phyloP scores from a whole-genome alignment of 2,113 vertebrate genomes.

The Sprattus sprattus region DNA sequence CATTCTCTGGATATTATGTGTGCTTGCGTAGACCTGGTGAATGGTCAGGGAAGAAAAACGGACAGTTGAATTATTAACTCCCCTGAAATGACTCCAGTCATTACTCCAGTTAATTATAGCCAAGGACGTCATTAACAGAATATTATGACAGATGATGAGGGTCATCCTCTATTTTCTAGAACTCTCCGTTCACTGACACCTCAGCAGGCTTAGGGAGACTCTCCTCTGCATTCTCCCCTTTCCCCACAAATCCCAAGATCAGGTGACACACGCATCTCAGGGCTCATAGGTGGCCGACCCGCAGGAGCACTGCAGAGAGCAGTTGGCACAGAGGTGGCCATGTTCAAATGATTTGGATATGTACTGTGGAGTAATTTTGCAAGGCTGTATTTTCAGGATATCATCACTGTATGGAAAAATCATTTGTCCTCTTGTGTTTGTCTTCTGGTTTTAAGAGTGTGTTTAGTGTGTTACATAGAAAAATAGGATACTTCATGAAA shows the following conservation, averaged over 20 bases:
- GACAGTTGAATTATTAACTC: slow-evolving; percentile 47
- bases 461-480: too few species aligned
- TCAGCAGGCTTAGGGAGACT: slow-evolving; percentile 13
- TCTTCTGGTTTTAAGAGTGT: too few species aligned
- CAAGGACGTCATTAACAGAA: slow-evolving; percentile 40
- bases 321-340: background rate
- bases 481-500: too few species aligned
- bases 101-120: slow-evolving; percentile 48
- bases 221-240: background rate
- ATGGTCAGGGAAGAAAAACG: slow-evolving; percentile 33
- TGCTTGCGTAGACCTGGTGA: slow-evolving; percentile 17
- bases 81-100: slow-evolving; percentile 35
- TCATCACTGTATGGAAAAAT: background rate
- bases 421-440: background rate
- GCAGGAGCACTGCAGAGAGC: background rate
- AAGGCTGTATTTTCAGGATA: background rate
- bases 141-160: slow-evolving; percentile 43
- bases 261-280: background rate
- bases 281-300: background rate
- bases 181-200: background rate
- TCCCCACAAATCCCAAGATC: background rate
- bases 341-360: background rate
- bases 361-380: background rate
- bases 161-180: slow-evolving; percentile 24
- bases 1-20: slow-evolving; percentile 7